Evolutionary conservation across 2,113 vertebrate species (phyloP).

Genomic region (Sinocyclocheilus rhinocerous): DNA sequence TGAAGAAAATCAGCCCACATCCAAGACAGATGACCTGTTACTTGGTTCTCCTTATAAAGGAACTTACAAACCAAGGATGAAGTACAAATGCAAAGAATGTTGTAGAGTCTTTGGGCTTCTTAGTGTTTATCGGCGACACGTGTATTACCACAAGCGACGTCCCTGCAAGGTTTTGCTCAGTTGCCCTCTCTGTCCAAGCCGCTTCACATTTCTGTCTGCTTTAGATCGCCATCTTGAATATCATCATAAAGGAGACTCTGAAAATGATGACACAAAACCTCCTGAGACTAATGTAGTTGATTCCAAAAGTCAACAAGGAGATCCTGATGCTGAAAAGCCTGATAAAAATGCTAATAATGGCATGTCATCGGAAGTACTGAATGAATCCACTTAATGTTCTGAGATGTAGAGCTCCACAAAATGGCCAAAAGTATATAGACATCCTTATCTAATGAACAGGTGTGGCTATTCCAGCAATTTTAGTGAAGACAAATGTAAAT

Average conservation of each 20-base stretch:
- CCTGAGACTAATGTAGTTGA: slow-evolving; percentile 49
- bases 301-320: slow-evolving; percentile 59
- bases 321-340: slow-evolving; percentile 57
- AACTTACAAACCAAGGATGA: slow-evolving; percentile 56
- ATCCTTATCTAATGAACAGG: neutral
- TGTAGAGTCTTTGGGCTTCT: slow-evolving; percentile 75
- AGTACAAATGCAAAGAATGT: slow-evolving; percentile 77
- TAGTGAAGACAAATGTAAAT: neutral
- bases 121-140: slow-evolving; percentile 76
- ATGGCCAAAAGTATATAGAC: slow-evolving; percentile 12
- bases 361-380: slow-evolving; percentile 63
- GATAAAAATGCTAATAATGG: slow-evolving; percentile 46
- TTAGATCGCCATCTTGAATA: slow-evolving; percentile 71
- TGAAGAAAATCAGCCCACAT: slow-evolving; percentile 46
- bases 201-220: slow-evolving; percentile 68
- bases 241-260: slow-evolving; percentile 59
- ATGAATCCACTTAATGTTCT: slow-evolving; percentile 76
- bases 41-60: slow-evolving; percentile 51
- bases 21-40: slow-evolving; percentile 18
- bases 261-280: slow-evolving; percentile 45
- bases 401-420: slow-evolving; percentile 60
- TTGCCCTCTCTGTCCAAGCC: slow-evolving; percentile 68
- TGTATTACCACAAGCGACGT: slow-evolving; percentile 75
- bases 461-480: neutral
- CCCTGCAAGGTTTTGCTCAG: slow-evolving; percentile 59